Base-by-base conservation (phyloP, 2,797 vertebrate species). In the Pangasius sanitwongsei region DNA sequence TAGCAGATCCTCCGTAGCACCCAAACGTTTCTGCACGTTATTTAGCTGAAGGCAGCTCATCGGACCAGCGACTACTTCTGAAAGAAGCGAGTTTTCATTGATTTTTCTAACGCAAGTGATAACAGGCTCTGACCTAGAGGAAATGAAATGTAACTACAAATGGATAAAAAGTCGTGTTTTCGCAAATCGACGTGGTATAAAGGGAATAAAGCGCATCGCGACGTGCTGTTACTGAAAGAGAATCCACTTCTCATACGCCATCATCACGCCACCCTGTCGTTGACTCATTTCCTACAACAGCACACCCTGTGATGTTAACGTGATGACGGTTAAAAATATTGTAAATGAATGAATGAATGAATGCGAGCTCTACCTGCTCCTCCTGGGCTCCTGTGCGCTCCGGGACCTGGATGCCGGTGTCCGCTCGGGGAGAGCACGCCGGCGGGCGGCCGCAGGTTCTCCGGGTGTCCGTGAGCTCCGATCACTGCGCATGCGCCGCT, bases 351-450 rank as follows among this genome's bases (percentile, higher is more conserved):
- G 0, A 67, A n/a, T 4, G 1, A 18, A 18, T 34, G 0, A 69
- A 70, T 3, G 0, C 18, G 16, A 34, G 34, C 15, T 28, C 2
- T 96, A 97, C 97, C 96, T 96, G 96, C 94, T 34, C 92, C 92
- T 20, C 93, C 92, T 13, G 94, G 92, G 92, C 95, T 94, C 91
- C 96, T 94, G 91, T 95, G 94, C 70, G 92, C 91, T 91, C 94
- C 94, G 55, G 95, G 95, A 55, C 92, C 94, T 8, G 95, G 69
- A 23, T 95, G 95, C 91, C 97, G 95, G 86, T 95, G 96, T 61
- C 94, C 92, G 59, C 93, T 95, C 87, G 93, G 93, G 88, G 95
- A 94, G 89, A 92, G 90, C 94, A 94, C 93, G 85, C 92, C 94
- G 93, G 95, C 95, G 13, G 92, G 93, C 28, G 92, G 85, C 90